Conservation (phyloP, 1,140 invertebrate species). For the Drosophila leontia region DNA sequence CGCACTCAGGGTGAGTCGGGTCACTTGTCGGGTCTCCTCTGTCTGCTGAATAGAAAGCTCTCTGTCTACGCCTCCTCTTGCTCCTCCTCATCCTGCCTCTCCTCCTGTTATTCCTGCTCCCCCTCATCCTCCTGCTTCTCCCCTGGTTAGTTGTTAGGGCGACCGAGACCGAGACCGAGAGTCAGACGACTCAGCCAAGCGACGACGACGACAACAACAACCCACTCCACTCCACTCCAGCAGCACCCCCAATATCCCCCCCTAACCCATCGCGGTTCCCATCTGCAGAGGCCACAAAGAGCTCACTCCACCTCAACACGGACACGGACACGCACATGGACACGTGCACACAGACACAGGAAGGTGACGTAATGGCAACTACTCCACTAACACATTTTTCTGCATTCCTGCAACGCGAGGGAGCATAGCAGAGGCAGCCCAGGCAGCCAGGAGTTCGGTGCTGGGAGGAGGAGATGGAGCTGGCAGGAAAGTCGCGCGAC, state of each 20-base stretch:
- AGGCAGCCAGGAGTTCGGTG: slow-evolving; percentile 1
- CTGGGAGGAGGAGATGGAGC: neutral
- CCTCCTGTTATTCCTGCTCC: too few relatives aligned
- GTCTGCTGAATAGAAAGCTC: slow-evolving; percentile 4
- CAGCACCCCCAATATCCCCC: slow-evolving; percentile 2
- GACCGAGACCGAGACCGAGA: slow-evolving; percentile 63
- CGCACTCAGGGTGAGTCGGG: slow-evolving; percentile 5
- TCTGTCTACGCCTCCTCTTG: neutral
- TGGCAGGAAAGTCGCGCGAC: slow-evolving; percentile 36
- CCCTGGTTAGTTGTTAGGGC: slow-evolving; percentile 49
- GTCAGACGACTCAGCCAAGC: slow-evolving; percentile 35
- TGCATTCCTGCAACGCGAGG: slow-evolving; percentile 76
- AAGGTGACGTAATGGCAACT: slow-evolving; percentile 85
- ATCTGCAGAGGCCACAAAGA: slow-evolving; percentile 35
- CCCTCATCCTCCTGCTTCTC: neutral
- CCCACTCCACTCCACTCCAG: neutral
- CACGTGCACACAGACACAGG: slow-evolving; percentile 33
- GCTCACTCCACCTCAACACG: slow-evolving; percentile 23
- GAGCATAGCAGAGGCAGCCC: slow-evolving; percentile 8
- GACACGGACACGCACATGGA: slow-evolving; percentile 35
- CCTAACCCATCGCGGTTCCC: slow-evolving; percentile 6
- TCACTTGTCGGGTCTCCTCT: slow-evolving; percentile 8
- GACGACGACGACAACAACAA: slow-evolving; percentile 19
- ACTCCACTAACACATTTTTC: slow-evolving; percentile 85
- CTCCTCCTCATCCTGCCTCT: neutral